These are phyloP conservation scores for Gallinago nigripennis DNA, from an alignment of 2,797 vertebrate genomes.

Conservation along the genomic window DNA sequence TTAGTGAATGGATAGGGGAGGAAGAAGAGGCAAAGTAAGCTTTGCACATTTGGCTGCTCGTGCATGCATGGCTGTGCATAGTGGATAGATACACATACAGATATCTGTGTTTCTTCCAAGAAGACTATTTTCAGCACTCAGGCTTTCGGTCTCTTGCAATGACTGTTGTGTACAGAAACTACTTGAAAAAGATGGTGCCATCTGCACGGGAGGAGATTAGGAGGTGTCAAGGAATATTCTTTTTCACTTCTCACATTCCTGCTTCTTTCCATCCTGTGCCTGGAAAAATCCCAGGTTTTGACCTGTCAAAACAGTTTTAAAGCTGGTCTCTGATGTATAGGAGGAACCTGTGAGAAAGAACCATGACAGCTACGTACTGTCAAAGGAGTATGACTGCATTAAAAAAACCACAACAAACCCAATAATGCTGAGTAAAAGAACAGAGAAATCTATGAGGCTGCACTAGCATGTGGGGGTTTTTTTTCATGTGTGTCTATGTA, in stretches of 20 bases:
- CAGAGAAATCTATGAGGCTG: neutral
- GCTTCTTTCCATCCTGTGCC: constrained; percentile 2
- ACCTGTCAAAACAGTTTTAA: constrained; percentile 53
- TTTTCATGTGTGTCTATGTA: neutral
- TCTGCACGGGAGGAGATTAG: constrained; percentile 52
- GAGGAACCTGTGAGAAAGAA: constrained; percentile 56
- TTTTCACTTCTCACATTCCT: constrained; percentile 37
- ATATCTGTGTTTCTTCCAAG: neutral
- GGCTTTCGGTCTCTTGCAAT: neutral
- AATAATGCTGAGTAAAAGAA: constrained; percentile 28
- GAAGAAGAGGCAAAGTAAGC: neutral
- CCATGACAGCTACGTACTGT: constrained; percentile 11
- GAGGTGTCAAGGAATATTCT: constrained; percentile 41
- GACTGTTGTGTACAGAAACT: constrained; percentile 13
- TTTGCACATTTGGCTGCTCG: neutral
- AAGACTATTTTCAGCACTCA: neutral
- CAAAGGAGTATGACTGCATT: neutral
- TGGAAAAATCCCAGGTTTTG: constrained; percentile 65
- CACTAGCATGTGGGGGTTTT: neutral
- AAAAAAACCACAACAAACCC: neutral
- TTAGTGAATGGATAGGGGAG: constrained; percentile 25
- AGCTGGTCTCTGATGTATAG: constrained; percentile 25
- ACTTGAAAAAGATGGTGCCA: constrained; percentile 38
- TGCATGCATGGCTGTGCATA: neutral
- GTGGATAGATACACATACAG: neutral